Conservation (phyloP, 2,113 vertebrate genomes). For the Electrona antarctica region DNA sequence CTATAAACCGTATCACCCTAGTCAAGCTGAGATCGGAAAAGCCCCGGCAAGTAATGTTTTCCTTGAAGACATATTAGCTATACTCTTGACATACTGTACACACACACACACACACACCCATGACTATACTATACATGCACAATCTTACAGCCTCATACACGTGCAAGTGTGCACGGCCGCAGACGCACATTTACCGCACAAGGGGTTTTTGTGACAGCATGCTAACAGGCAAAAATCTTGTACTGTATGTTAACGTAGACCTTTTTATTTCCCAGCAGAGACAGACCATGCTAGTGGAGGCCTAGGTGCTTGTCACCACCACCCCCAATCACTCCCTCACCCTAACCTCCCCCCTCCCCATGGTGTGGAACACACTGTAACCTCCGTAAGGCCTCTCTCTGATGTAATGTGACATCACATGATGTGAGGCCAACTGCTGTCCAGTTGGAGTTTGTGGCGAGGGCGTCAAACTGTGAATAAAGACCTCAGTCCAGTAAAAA, state of each 20-base stretch:
- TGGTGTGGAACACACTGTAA: slow-evolving; percentile 23
- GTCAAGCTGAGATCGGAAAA: no score
- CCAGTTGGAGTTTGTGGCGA: slow-evolving; percentile 25
- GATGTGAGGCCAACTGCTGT: slow-evolving; percentile 1
- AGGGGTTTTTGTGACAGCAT: slow-evolving; percentile 18
- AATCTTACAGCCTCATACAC: not conserved
- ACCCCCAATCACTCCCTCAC: no score
- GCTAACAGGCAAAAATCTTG: slow-evolving; percentile 33
- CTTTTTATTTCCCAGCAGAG: slow-evolving; percentile 6
- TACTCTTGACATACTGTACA: not conserved
- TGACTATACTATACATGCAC: not conserved
- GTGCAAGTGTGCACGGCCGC: no score
- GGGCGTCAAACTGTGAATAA: slow-evolving; percentile 66
- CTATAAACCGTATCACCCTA: no score
- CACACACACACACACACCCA: not conserved
- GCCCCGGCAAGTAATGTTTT: no score
- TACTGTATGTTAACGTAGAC: slow-evolving; percentile 3
- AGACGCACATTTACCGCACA: not conserved
- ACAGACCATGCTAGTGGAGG: slow-evolving; percentile 26
- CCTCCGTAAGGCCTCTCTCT: slow-evolving; percentile 17
- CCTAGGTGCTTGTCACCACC: slow-evolving; percentile 29
- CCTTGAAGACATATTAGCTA: not conserved
- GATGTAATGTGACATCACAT: slow-evolving; percentile 14
- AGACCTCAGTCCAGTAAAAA: slow-evolving; percentile 25
- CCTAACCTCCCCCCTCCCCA: not conserved